Base-by-base conservation (phyloP, 2,113 vertebrate genomes). In the Pterocles gutturalis region DNA sequence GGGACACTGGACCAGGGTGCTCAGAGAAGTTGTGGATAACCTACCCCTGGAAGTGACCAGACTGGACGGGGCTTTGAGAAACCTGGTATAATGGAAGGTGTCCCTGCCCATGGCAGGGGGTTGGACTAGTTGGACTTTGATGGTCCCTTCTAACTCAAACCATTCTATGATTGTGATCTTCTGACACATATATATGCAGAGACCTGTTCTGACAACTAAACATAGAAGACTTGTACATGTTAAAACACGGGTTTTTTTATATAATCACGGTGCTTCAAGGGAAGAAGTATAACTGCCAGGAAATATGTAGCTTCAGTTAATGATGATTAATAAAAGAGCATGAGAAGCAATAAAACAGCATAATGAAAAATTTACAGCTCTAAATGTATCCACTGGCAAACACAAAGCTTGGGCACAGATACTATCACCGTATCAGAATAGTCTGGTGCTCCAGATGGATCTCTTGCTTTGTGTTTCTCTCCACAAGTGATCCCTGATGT, bases 351-450 rank as follows among this genome's bases (percentile, higher is more conserved):
- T 43, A 28, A 22, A 25, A 31, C 21, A 72, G 16, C 36, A 17
- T 18, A 28, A 26, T 7, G 11, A 61, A 83, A 70, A 15, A 13
- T 12, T 18, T 31, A 28, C 5, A 38, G 13, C 3, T 17, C 7
- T 60, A 34, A 26, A n/a, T 0, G 0, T 41, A 25, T 8, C 17
- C 14, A 14, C 16, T 61, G 17, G 5, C 11, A 76, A 81, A 29
- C 10, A n/a, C 17, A 77, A 12, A 12, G 6, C 33, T 45, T 8
- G 46, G 13, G 6, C 4, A n/a, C 10, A 13, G 9, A 49, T 8
- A 7, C 12, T 15, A 5, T 29, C 8, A 51, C 3, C 3, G 0
- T 7, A 11, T 9, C 55, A 69, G 13, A 43, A 11, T 0, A 34
- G 2, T 13, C 12, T 31, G 54, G 16, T 53, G 8, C 20, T 76